Conservation (phyloP, 2,113 vertebrate genomes). For the Psophia crepitans region DNA sequence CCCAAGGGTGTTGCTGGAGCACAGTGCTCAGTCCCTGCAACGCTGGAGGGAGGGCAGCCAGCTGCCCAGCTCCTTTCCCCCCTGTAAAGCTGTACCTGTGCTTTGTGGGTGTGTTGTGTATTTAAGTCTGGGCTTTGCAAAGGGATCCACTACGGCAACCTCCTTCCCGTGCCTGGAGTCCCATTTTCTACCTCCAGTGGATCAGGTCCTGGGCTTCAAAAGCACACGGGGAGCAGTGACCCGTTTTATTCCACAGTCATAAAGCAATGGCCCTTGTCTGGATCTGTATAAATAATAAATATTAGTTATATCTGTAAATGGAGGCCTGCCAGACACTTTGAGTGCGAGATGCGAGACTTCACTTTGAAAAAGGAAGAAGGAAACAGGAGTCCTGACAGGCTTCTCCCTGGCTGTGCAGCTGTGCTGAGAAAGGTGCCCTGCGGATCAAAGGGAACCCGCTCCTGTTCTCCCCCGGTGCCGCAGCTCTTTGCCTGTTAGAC, state of each 20-base stretch:
- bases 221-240: not conserved
- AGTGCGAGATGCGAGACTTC: not conserved
- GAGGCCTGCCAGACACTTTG: not conserved
- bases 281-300: not conserved
- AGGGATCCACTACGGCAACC: not conserved
- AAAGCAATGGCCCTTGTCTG: not conserved
- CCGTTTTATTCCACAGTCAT: not conserved
- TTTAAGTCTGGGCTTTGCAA: not conserved
- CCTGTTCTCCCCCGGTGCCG: not conserved
- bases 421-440: not conserved
- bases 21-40: not conserved
- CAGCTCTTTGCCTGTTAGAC: not conserved
- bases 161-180: not conserved
- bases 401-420: not conserved
- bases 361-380: not conserved
- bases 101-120: not conserved
- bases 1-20: not conserved
- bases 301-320: not conserved
- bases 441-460: not conserved
- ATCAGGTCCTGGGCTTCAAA: not conserved
- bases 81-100: not conserved
- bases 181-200: not conserved
- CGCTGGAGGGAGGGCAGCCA: fast-evolving
- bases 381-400: not conserved
- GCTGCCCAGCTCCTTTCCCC: not conserved